Evolutionary conservation across 2,888 invertebrate genomes (phyloP), one percentile per base, ranked within the genome.

Genomic region (Napeogenes sylphis): DNA sequence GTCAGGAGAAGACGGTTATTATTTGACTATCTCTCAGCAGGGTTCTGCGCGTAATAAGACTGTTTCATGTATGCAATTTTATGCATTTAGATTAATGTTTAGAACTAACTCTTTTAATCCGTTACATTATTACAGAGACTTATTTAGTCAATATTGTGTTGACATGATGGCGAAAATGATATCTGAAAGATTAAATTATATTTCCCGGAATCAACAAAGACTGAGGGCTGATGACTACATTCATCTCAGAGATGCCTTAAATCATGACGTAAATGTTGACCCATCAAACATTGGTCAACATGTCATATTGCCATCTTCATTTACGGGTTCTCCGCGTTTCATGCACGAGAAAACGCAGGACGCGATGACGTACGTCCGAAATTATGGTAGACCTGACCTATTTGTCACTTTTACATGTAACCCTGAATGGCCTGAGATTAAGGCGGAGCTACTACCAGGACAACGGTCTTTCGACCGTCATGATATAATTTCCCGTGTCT

Each of bases 181-280:
- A 10, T 46, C 46, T n/a, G 46, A 46, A 46, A 46, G 12, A 46
- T 46, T 46, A n/a, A 10, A 46, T 46, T 46, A 46, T 12, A 46
- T 46, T 46, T 46, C 13, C 12, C 46, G 46, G 12, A 61, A 61
- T 45, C 61, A 61, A 56, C 45, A 10, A 0, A 45, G 57, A 51
- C 55, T 61, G 47, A 57, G 62, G 14, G 53, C 63, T 32, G 57
- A 63, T 30, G 57, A 63, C 10, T 66, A 61, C 56, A 62, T 56
- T 71, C 66, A 68, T 14, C 64, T 78, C 4, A 69, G 69, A 21
- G 21, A 57, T 66, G 74, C 75, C 32, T 59, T 75, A 14, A 55
- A 45, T 45, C 66, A 64, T 47, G 61, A 65, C 58, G 57, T 55
- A 35, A 68, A 67, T 54, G 65, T 46, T 35, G 42, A 56, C 45